phyloP scores from a whole-genome alignment of 2,888 invertebrate species.

The Himalopsyche japonica region DNA sequence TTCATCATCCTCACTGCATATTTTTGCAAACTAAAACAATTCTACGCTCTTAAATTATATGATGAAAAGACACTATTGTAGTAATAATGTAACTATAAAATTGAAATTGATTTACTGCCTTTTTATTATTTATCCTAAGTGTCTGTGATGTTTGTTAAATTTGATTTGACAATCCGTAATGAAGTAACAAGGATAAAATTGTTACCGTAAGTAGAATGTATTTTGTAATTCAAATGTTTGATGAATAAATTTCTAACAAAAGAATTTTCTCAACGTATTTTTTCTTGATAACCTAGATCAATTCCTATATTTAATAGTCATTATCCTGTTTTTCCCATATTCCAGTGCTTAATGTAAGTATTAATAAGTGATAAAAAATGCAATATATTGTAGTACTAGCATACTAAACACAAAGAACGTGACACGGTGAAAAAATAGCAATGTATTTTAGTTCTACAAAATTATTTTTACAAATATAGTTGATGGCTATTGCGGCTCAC shows the following conservation, averaged over 20 bases:
- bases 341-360: no score
- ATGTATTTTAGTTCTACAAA: no score
- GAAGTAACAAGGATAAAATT: background rate
- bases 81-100: background rate
- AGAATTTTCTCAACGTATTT: no score
- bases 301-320: no score
- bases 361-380: no score
- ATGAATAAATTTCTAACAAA: background rate
- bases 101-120: background rate
- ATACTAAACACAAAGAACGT: no score
- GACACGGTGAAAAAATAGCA: no score
- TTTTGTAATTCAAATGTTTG: background rate
- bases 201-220: background rate
- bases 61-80: background rate
- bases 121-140: background rate
- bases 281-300: no score
- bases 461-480: no score
- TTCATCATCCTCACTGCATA: background rate
- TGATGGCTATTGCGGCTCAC: no score
- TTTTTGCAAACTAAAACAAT: background rate
- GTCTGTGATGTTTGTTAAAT: background rate
- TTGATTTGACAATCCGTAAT: background rate
- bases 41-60: background rate
- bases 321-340: no score
- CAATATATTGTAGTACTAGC: no score